phyloP scores from a whole-genome alignment of 2,113 vertebrate species.

The Silurus asotus region DNA sequence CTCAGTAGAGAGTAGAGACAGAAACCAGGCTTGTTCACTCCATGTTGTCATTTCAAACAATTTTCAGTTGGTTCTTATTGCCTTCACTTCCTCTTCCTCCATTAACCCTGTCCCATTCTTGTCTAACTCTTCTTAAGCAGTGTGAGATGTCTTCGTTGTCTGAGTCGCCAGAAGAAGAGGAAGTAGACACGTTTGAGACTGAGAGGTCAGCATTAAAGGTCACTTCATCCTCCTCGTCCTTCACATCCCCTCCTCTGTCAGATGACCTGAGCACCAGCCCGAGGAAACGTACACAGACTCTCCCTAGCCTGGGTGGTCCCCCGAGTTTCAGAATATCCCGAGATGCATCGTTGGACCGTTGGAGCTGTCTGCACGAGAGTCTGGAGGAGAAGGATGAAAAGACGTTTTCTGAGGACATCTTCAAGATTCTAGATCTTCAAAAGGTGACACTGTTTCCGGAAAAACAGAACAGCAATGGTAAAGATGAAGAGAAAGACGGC shows the following conservation, averaged over 20 bases:
- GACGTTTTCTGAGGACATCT: slow-evolving; percentile 85
- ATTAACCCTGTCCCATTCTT: background rate
- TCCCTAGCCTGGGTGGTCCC: slow-evolving; percentile 78
- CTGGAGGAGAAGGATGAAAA: slow-evolving; percentile 73
- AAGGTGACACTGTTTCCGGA: slow-evolving; percentile 43
- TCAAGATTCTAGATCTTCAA: slow-evolving; percentile 77
- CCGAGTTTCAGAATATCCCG: slow-evolving; percentile 55
- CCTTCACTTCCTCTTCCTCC: background rate
- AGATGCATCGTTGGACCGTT: slow-evolving; percentile 63
- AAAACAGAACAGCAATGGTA: slow-evolving; percentile 27
- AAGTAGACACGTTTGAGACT: slow-evolving; percentile 59
- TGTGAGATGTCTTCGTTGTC: slow-evolving; percentile 64
- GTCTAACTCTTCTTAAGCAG: slow-evolving; percentile 52
- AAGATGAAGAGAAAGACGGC: slow-evolving; percentile 55
- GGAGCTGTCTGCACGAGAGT: slow-evolving; percentile 63
- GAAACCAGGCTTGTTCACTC: background rate
- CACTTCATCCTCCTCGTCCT: slow-evolving; percentile 19
- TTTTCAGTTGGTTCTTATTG: background rate
- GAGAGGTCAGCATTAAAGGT: slow-evolving; percentile 38
- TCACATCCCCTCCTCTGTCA: slow-evolving; percentile 22
- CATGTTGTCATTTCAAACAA: background rate
- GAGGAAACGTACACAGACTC: slow-evolving; percentile 91
- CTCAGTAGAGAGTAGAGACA: background rate
- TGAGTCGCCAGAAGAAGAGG: slow-evolving; percentile 71
- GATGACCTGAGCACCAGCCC: slow-evolving; percentile 69